Base-by-base conservation (phyloP, 2,797 vertebrate species). In the Cossypha caffra region DNA sequence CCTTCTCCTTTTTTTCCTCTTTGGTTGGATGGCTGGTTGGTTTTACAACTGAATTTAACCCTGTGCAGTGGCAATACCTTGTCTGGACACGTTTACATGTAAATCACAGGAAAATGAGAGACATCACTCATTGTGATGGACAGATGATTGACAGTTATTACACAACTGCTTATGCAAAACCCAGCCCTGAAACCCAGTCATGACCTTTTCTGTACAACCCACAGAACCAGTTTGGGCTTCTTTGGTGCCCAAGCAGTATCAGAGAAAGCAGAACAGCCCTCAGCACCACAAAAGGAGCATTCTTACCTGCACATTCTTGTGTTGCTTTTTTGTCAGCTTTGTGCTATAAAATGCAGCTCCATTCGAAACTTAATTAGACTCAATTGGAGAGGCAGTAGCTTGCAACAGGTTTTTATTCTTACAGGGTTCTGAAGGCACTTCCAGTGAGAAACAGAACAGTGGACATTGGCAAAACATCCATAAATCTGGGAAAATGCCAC, bases 361-460 rank as follows among this genome's bases (percentile, higher is more conserved):
- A 47, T 54, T 77, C 0, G 0, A 89, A 86, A 59, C 29, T 74
- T 77, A 87, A 94, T 94, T 88, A 95, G 81, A 95, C 71, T 96
- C 72, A 51, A 2, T 31, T 68, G 81, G 51, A 94, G 82, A 94
- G 58, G 73, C 19, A 77, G 58, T 63, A 83, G 73, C 58, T 93
- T 88, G 33, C 62, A 91, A 92, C 13, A 92, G 20, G 42, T 67
- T 86, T 97, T 97, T 96, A 92, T 86, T 96, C 67, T 94, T 92
- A 90, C 54, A 88, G 43, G 35, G 33, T 90, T 93, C 63, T 85
- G 82, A 88, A 94, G 90, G 92, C 74, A 92, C 80, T 94, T 95
- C 71, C 77, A 94, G 52, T 26, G 35, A 90, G 51, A 82, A 93
- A 95, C 37, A 73, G 33, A 84, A 73, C 51, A 90, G 31, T 28